Evolutionary conservation across 1,140 invertebrate species (phyloP), one percentile per base, ranked within the genome.

Genomic region (Coelopa frigida): DNA sequence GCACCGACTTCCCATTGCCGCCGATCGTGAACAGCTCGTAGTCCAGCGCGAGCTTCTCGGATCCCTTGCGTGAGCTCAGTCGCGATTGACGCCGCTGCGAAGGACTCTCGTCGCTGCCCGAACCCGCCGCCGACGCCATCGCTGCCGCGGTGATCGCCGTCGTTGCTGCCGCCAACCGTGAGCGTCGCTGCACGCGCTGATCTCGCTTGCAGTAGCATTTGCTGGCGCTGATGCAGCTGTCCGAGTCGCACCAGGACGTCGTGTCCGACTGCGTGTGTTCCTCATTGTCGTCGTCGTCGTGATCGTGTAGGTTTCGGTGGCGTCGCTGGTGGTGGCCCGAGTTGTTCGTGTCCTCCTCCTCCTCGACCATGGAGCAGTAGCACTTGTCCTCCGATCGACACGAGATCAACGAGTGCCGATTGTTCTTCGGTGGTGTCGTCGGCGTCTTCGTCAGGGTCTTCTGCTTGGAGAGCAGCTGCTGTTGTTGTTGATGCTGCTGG

Each of bases 161-260:
- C 42, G 51, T 54, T 4, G n/a, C n/a, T n/a, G n/a, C n/a, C n/a
- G n/a, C n/a, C n/a, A n/a, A n/a, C 54, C 48, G 0, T 55, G 56
- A 15, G 43, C 22, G 48, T 46, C 11, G 47, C 46, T 14, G 46
- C 48, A 3, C 46, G 3, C 49, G 53, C 47, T 72, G 70, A 2
- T 70, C 71, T 2, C 73, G 72, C 7, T 77, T 72, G 65, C 89
- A 93, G 59, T 93, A 93, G 60, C 89, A 93, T 62, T 90, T 90
- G 59, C 89, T 89, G 60, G 84, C 87, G 46, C 89, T 88, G 0
- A 84, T 79, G 62, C 88, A 91, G 53, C 84, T 88, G 56, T 91
- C 87, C 0, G 87, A 87, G 57, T 90, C 87, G 61, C 87, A 91
- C 3, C 79, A 70, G n/a, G n/a, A n/a, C 82, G 44, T 78, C 54